Evolutionary conservation across 2,888 invertebrate species (phyloP).

Genomic region (Stenotaenia linearis): DNA sequence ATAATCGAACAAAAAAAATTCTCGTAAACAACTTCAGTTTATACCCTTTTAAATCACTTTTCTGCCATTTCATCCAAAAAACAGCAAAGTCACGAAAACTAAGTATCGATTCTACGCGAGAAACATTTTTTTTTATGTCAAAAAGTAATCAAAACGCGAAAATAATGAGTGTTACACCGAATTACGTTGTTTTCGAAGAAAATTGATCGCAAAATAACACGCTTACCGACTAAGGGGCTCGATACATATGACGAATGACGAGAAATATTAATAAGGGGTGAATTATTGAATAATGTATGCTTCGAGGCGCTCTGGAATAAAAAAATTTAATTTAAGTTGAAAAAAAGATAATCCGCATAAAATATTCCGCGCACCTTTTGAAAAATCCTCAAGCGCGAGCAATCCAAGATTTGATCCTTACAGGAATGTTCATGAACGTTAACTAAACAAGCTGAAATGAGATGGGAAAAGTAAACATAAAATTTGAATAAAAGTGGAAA

Average conservation of each 20-base stretch:
- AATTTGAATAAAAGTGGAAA: neutral
- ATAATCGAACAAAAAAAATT: too few relatives aligned
- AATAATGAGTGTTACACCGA: too few relatives aligned
- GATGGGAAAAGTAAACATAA: constrained; percentile 40
- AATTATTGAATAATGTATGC: neutral
- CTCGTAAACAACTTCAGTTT: too few relatives aligned
- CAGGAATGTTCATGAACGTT: constrained; percentile 81
- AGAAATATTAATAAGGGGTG: neutral
- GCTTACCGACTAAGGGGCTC: constrained; percentile 9
- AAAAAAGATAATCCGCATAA: neutral
- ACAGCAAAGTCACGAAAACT: neutral
- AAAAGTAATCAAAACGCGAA: too few relatives aligned
- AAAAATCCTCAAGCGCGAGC: constrained; percentile 49
- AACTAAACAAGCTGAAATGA: constrained; percentile 67
- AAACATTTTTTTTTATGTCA: too few relatives aligned
- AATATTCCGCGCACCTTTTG: constrained; percentile 43
- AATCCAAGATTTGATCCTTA: constrained; percentile 80
- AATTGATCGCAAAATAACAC: too few relatives aligned
- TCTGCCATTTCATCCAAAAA: neutral
- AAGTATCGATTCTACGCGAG: neutral
- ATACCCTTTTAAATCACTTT: neutral
- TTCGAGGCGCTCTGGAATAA: neutral
- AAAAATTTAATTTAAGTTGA: neutral
- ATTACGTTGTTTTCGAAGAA: too few relatives aligned
- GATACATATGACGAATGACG: constrained; percentile 14